Percentiles rank a stretch among this genome's conserved stretches.
These are phyloP conservation scores for Xiphophorus birchmanni DNA, from an alignment of 2,797 vertebrate genomes.

Conservation along the genomic window DNA sequence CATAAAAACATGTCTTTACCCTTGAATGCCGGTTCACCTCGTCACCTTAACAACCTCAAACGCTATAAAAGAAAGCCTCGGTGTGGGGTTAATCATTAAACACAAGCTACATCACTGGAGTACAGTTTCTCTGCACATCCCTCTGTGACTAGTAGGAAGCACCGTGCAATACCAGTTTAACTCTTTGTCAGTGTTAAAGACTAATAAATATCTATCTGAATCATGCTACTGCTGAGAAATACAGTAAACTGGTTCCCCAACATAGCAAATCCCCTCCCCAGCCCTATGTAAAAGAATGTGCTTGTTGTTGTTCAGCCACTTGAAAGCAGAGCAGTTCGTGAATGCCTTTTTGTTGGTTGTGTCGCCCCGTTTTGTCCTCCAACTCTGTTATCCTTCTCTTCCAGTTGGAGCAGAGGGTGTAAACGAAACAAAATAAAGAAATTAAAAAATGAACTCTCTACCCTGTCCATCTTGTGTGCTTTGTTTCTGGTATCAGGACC, in stretches of 20 bases:
- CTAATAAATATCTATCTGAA: not conserved
- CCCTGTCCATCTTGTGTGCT: not conserved
- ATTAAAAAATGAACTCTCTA: slow-evolving; percentile 1
- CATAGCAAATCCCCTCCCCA: not conserved
- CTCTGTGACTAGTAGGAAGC: slow-evolving; percentile 43
- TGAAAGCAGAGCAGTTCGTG: slow-evolving; percentile 60
- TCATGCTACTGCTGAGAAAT: slow-evolving; percentile 7
- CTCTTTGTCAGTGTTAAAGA: slow-evolving; percentile 13
- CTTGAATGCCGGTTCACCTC: not conserved
- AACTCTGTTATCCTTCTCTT: slow-evolving; percentile 23
- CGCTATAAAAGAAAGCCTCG: slow-evolving; percentile 1
- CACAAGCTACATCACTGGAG: slow-evolving; percentile 25
- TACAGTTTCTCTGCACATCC: slow-evolving; percentile 33
- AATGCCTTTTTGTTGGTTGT: slow-evolving; percentile 53
- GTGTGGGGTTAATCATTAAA: slow-evolving; percentile 65
- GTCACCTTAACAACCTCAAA: slow-evolving; percentile 28
- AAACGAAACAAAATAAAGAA: slow-evolving; percentile 15
- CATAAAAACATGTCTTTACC: slow-evolving; percentile 31
- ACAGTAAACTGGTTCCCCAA: slow-evolving; percentile 17
- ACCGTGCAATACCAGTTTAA: slow-evolving; percentile 16
- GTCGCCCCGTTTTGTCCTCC: slow-evolving; percentile 33
- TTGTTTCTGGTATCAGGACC: not conserved
- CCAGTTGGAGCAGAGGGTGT: slow-evolving; percentile 21
- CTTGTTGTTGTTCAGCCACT: slow-evolving; percentile 70
- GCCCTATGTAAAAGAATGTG: slow-evolving; percentile 65